Evolutionary conservation across 2,888 invertebrate species (phyloP).

Genomic region (Nemotelus pantherinus): DNA sequence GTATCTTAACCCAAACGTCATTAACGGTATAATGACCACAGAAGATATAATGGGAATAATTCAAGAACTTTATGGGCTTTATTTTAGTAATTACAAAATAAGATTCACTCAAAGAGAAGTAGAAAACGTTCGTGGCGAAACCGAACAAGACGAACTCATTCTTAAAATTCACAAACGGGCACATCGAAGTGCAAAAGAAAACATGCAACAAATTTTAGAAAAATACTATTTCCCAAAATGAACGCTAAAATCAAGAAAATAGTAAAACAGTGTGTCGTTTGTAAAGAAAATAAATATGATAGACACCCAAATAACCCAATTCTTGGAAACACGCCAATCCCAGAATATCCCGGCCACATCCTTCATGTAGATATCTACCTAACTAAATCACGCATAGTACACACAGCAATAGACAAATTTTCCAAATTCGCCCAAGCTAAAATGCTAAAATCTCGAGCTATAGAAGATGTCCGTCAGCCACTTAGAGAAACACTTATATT

Average conservation of each 20-base stretch:
- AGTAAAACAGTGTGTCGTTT: too few relatives aligned
- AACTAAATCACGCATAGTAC: background rate
- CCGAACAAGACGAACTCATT: too few relatives aligned
- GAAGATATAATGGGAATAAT: conserved; percentile 9
- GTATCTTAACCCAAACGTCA: conserved; percentile 24
- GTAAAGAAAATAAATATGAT: conserved; percentile 22
- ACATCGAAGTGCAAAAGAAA: too few relatives aligned
- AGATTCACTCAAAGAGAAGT: too few relatives aligned
- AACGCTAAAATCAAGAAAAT: too few relatives aligned
- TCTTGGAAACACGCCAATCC: conserved; percentile 41
- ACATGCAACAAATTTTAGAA: too few relatives aligned
- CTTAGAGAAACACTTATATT: conserved; percentile 28
- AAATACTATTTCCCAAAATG: too few relatives aligned
- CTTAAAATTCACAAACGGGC: too few relatives aligned
- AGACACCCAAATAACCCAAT: conserved; percentile 45
- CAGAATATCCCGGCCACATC: conserved; percentile 43
- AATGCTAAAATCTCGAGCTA: too few relatives aligned
- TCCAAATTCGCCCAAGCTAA: too few relatives aligned
- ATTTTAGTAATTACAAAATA: background rate
- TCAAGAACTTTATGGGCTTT: conserved; percentile 3
- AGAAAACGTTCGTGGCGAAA: too few relatives aligned
- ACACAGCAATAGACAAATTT: too few relatives aligned
- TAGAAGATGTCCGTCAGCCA: background rate
- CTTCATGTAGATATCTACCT: conserved; percentile 22
- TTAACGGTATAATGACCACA: conserved; percentile 7